A percentile compares a stretch with the other conserved stretches of the same genome.
Conservation (phyloP, 1,140 invertebrate species). For the Diuraphis noxia region DNA sequence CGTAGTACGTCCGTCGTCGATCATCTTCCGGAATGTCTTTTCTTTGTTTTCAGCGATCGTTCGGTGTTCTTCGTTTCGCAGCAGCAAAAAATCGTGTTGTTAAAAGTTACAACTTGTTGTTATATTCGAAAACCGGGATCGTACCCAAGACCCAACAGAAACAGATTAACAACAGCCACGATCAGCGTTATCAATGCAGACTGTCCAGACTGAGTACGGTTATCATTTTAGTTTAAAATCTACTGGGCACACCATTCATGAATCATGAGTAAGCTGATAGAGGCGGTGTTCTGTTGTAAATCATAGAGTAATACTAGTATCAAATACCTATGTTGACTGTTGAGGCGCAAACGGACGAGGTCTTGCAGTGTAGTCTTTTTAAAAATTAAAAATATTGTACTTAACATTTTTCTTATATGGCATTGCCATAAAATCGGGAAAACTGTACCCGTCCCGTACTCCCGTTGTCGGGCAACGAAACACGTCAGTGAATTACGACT, state of each 20-base stretch:
- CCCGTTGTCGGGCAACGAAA: constrained; percentile 19
- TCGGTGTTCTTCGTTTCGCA: background rate
- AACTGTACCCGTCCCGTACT: too few relatives aligned
- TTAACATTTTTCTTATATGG: too few relatives aligned
- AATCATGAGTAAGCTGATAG: too few relatives aligned
- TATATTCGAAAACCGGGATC: background rate
- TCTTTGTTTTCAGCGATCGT: background rate
- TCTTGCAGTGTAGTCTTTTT: too few relatives aligned
- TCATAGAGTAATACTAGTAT: too few relatives aligned
- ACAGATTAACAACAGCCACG: background rate
- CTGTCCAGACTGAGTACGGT: background rate
- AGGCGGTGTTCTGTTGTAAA: too few relatives aligned
- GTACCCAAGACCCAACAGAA: background rate
- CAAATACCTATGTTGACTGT: too few relatives aligned
- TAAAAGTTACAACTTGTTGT: background rate
- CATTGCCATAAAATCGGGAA: too few relatives aligned
- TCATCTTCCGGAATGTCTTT: background rate
- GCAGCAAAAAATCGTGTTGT: background rate
- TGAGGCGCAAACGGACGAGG: too few relatives aligned
- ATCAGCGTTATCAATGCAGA: constrained; percentile 34
- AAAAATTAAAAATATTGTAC: too few relatives aligned
- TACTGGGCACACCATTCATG: background rate
- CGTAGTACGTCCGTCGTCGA: too few relatives aligned
- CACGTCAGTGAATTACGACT: constrained; percentile 16
- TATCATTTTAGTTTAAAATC: constrained; percentile 7